A percentile compares a stretch with the other conserved stretches of the same genome.
Evolutionary conservation across 2,888 invertebrate species (phyloP).

Genomic region (Hyppa rectilinea): DNA sequence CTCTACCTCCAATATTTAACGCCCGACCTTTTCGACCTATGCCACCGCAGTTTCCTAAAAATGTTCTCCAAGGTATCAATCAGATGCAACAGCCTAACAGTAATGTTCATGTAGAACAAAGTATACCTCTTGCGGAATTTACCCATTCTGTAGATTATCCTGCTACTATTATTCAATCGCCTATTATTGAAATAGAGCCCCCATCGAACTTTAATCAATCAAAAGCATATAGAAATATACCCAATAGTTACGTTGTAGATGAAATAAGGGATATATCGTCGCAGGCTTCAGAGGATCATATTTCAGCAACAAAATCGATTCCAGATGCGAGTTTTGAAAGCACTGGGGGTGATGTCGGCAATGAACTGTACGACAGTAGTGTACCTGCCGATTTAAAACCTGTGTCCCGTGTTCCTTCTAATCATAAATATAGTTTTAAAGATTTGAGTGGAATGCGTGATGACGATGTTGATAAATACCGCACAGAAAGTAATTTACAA

Average conservation of each 20-base stretch:
- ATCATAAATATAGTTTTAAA: slow-evolving; percentile 81
- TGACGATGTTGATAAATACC: slow-evolving; percentile 86
- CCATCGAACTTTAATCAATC: slow-evolving; percentile 78
- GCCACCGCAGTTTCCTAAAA: slow-evolving; percentile 72
- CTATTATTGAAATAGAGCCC: slow-evolving; percentile 91
- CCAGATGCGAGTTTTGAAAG: slow-evolving; percentile 86
- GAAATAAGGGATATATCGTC: slow-evolving; percentile 89
- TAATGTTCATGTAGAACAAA: slow-evolving; percentile 91
- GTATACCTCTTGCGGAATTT: slow-evolving; percentile 92
- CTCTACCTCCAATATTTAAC: slow-evolving; percentile 92
- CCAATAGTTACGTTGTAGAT: slow-evolving; percentile 81
- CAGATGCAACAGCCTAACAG: slow-evolving; percentile 76
- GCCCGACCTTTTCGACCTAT: slow-evolving; percentile 90
- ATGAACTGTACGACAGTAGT: slow-evolving; percentile 80
- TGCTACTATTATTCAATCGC: slow-evolving; percentile 93
- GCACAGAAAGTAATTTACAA: slow-evolving; percentile 86
- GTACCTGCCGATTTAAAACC: slow-evolving; percentile 77
- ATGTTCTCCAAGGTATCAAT: slow-evolving; percentile 79
- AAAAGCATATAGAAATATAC: slow-evolving; percentile 84
- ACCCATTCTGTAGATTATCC: slow-evolving; percentile 94
- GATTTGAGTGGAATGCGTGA: slow-evolving; percentile 86
- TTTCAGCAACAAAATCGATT: slow-evolving; percentile 84
- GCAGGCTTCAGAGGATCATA: slow-evolving; percentile 88
- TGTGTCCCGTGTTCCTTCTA: slow-evolving; percentile 72
- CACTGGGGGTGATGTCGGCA: slow-evolving; percentile 81